These are phyloP conservation scores for Climacteris rufus DNA, from an alignment of 2,113 vertebrate species.

Conservation along the genomic window DNA sequence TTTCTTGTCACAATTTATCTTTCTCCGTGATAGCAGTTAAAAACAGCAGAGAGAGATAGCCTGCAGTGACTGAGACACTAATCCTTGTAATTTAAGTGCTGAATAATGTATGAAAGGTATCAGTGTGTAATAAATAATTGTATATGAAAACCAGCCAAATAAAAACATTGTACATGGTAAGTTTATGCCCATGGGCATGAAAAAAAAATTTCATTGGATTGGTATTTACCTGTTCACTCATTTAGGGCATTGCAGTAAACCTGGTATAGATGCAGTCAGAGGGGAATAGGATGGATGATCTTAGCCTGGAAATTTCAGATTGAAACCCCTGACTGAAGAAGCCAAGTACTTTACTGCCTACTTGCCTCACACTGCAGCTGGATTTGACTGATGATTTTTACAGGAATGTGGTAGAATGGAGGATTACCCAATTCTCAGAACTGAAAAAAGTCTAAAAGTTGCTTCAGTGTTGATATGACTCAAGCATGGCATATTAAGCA, in stretches of 20 bases:
- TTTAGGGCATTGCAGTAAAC: neutral
- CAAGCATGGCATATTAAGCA: neutral
- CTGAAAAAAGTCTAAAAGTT: neutral
- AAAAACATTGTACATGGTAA: neutral
- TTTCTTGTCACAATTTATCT: neutral
- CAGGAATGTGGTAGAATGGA: neutral
- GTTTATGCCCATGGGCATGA: neutral
- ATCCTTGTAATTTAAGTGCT: conserved; percentile 34
- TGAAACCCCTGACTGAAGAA: neutral
- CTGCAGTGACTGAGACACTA: neutral
- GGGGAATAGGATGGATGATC: neutral
- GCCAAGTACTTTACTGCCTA: neutral
- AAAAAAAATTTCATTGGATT: neutral
- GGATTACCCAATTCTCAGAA: neutral
- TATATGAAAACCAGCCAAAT: neutral
- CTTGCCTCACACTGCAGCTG: neutral
- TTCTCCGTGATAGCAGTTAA: neutral
- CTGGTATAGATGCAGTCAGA: neutral
- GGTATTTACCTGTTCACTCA: neutral
- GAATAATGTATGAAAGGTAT: neutral
- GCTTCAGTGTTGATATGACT: neutral
- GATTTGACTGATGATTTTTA: neutral
- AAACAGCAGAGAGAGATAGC: neutral
- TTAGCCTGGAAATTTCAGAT: neutral
- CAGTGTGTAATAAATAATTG: neutral